phyloP scores from a whole-genome alignment of 2,888 invertebrate species.

The Drosophila phalerata region DNA sequence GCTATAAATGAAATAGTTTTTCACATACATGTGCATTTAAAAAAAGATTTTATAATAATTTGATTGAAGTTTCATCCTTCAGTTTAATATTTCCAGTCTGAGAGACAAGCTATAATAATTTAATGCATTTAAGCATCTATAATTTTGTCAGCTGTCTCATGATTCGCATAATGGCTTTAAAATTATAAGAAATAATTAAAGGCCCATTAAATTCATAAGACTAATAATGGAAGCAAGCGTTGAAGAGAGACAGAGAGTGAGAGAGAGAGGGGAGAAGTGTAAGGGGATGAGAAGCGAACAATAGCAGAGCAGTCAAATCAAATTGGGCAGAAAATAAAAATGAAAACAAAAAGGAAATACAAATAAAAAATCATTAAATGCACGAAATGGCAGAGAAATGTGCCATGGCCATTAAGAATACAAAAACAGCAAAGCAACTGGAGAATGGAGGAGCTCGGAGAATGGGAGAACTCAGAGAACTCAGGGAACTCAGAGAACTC shows the following conservation, averaged over 20 bases:
- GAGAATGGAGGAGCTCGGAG: conserved; percentile 4
- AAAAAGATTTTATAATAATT: not conserved
- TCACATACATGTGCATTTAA: not conserved
- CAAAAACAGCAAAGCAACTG: conserved; percentile 15
- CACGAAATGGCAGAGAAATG: conserved; percentile 80
- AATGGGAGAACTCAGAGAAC: not conserved
- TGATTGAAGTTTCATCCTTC: not conserved
- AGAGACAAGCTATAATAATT: conserved; percentile 14
- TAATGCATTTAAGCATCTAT: conserved; percentile 16
- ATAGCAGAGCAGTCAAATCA: conserved; percentile 72
- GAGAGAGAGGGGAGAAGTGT: conserved; percentile 29
- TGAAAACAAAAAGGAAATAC: conserved; percentile 28
- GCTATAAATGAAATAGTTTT: not conserved
- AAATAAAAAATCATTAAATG: conserved; percentile 76
- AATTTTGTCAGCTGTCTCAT: conserved; percentile 59
- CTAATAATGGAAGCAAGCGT: conserved; percentile 35
- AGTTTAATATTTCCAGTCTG: conserved; percentile 5
- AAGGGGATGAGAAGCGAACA: conserved; percentile 33
- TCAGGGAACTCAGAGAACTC: too few relatives aligned
- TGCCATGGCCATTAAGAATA: conserved; percentile 78
- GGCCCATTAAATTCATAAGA: conserved; percentile 68
- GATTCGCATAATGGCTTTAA: conserved; percentile 42
- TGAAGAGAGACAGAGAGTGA: not conserved
- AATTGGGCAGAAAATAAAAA: conserved; percentile 72
- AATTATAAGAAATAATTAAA: conserved; percentile 73